Conservation (phyloP, 2,113 vertebrate genomes). For the Epinephelus cyanopodus region DNA sequence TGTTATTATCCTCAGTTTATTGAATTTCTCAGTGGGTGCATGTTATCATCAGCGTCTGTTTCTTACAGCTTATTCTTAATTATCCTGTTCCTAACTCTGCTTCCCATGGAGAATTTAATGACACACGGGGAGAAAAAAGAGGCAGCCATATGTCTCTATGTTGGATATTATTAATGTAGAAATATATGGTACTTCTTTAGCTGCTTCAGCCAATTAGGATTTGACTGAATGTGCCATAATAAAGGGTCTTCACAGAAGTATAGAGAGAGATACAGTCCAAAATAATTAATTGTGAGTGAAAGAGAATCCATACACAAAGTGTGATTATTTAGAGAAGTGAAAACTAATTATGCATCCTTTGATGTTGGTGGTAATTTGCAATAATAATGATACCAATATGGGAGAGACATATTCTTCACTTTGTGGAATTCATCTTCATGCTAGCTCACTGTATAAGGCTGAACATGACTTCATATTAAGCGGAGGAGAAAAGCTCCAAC, state of each 20-base stretch:
- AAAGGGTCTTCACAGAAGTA: background rate
- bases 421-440: background rate
- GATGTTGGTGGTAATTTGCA: background rate
- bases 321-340: background rate
- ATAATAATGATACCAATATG: background rate
- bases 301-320: background rate
- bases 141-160: slow-evolving; percentile 47
- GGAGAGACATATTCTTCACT: background rate
- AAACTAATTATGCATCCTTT: background rate
- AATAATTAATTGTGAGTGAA: background rate
- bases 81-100: slow-evolving; percentile 41
- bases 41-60: slow-evolving; percentile 51
- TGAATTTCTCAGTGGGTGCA: slow-evolving; percentile 61
- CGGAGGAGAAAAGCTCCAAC: background rate
- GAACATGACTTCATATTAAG: background rate
- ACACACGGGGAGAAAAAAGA: slow-evolving; percentile 43
- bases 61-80: slow-evolving; percentile 66
- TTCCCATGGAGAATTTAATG: slow-evolving; percentile 61
- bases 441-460: background rate
- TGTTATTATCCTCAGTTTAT: slow-evolving; percentile 59
- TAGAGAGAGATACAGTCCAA: background rate
- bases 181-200: background rate
- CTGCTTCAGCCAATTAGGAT: background rate
- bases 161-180: slow-evolving; percentile 27
- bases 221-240: background rate